Conservation (phyloP, 2,113 vertebrate genomes). For the Rattus norvegicus region GRCr8 NC_086020.1:64554001-64554500, state of each 20-base stretch:
- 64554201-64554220: background rate
- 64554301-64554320: background rate
- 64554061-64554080: background rate
- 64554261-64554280: background rate
- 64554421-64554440: background rate
- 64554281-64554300: background rate
- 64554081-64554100: background rate
- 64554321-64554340: background rate
- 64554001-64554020: background rate
- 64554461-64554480: background rate
- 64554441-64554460: too few relatives aligned
- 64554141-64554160: too few relatives aligned
- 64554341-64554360: slow-evolving; percentile 21
- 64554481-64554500: background rate
- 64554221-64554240: background rate
- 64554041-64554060: background rate
- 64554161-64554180: background rate
- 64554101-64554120: background rate
- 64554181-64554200: background rate
- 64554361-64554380: background rate
- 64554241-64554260: background rate
- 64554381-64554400: background rate
- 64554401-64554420: background rate
- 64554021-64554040: background rate
- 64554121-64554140: background rate